Evolutionary conservation across 1,140 invertebrate genomes (phyloP).

Genomic region (Drosophila serrata): DNA sequence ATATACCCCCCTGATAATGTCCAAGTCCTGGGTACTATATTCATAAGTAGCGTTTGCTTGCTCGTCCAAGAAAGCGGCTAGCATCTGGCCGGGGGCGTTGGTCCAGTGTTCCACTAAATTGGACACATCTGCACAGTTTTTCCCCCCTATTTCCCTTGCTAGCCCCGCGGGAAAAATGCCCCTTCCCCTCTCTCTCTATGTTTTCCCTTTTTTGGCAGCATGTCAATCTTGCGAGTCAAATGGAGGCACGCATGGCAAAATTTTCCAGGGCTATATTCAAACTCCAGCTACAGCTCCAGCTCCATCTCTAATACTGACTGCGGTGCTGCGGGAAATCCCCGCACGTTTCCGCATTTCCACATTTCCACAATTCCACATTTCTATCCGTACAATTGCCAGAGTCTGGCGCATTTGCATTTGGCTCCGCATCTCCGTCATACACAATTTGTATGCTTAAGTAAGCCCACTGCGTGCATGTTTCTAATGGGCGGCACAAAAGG

Average conservation of each 20-base stretch:
- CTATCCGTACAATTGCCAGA: slow-evolving; percentile 28
- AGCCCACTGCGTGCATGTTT: slow-evolving; percentile 81
- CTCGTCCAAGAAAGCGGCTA: slow-evolving; percentile 21
- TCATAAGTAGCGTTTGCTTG: slow-evolving; percentile 26
- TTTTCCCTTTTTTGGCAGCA: slow-evolving; percentile 61
- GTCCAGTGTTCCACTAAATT: slow-evolving; percentile 78
- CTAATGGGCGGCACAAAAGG: slow-evolving; percentile 83
- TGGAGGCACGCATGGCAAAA: slow-evolving; percentile 80
- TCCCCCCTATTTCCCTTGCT: slow-evolving; percentile 13
- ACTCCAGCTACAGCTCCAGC: background rate
- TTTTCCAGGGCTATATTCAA: slow-evolving; percentile 52
- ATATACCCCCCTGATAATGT: background rate
- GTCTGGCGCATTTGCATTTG: slow-evolving; percentile 54
- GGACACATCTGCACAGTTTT: slow-evolving; percentile 80
- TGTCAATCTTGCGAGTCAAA: slow-evolving; percentile 81
- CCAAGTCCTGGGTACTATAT: slow-evolving; percentile 9
- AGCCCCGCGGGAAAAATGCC: slow-evolving; percentile 4
- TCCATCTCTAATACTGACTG: background rate
- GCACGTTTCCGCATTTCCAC: slow-evolving; percentile 77
- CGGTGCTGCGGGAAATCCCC: slow-evolving; percentile 63
- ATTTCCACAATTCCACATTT: slow-evolving; percentile 68
- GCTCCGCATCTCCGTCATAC: slow-evolving; percentile 29
- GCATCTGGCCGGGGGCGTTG: slow-evolving; percentile 44
- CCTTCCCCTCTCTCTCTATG: background rate
- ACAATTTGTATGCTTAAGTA: slow-evolving; percentile 81